These are phyloP conservation scores for Bombus superbus DNA, from an alignment of 1,140 invertebrate species.

Conservation along the genomic window DNA sequence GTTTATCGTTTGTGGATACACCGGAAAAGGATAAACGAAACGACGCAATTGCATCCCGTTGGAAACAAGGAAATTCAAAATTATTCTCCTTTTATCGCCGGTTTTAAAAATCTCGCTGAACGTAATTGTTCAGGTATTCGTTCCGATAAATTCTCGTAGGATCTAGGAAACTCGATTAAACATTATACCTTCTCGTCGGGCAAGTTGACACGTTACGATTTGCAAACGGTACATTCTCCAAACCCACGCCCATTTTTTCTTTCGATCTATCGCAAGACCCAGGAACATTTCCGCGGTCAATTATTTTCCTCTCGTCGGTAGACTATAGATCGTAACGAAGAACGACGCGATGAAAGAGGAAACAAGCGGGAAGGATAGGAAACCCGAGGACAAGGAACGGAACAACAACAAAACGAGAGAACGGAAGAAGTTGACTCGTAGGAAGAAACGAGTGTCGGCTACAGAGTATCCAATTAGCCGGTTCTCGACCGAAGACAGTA, in stretches of 20 bases:
- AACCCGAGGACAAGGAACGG: neutral
- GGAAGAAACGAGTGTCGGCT: slow-evolving; percentile 52
- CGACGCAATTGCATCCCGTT: neutral
- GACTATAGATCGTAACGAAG: slow-evolving; percentile 1
- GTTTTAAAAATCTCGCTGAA: no score
- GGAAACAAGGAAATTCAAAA: no score
- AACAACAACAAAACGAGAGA: neutral
- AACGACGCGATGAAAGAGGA: neutral
- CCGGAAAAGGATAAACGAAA: neutral
- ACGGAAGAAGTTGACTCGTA: slow-evolving; percentile 27
- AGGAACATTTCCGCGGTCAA: neutral
- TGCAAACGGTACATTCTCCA: neutral
- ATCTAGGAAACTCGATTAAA: no score
- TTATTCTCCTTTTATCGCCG: neutral
- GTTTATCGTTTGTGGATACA: neutral
- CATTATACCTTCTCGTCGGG: neutral
- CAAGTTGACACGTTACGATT: neutral
- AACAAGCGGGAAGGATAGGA: no score
- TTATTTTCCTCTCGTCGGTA: slow-evolving; percentile 14
- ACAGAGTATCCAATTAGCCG: slow-evolving; percentile 67
- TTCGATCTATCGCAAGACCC: neutral
- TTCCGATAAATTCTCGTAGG: no score
- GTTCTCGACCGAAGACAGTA: slow-evolving; percentile 57
- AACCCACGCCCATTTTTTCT: neutral
- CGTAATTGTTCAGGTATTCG: no score